A percentile compares a stretch with the other conserved stretches of the same genome.
Conservation (phyloP, 2,113 vertebrate genomes). For the Colaptes auratus region DNA sequence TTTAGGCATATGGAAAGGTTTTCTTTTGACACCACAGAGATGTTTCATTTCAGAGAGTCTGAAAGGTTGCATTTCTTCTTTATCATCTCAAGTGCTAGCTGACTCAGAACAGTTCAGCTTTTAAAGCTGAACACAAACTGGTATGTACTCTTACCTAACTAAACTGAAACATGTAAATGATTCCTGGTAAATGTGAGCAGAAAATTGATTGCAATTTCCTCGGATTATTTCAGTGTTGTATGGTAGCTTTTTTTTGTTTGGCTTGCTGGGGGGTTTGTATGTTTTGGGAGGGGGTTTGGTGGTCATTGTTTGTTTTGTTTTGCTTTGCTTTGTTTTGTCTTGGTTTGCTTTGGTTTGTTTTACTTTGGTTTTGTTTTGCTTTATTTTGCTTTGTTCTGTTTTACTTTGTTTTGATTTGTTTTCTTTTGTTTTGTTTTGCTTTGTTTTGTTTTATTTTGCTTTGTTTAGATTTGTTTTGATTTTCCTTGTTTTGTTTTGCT, state of each 20-base stretch:
- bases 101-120: constrained; percentile 63
- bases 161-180: neutral
- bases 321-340: no score
- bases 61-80: constrained; percentile 37
- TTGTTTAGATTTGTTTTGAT: no score
- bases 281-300: no score
- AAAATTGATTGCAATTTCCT: neutral
- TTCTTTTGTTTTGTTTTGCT: no score
- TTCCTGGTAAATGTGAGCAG: neutral
- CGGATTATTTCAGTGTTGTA: neutral
- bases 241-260: neutral
- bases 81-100: constrained; percentile 43
- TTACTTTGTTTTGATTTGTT: no score
- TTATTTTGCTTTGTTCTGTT: no score
- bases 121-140: constrained; percentile 53
- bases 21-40: constrained; percentile 62
- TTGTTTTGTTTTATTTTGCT: no score
- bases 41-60: constrained; percentile 44
- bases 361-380: no score
- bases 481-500: no score
- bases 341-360: no score
- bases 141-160: constrained; percentile 31
- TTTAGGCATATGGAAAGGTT: constrained; percentile 66
- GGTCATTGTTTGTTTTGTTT: no score
- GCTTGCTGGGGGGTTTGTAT: no score